Evolutionary conservation across 1,140 invertebrate genomes (phyloP), one percentile per base, ranked within the genome.

Genomic region (Nixonia krombeini): DNA sequence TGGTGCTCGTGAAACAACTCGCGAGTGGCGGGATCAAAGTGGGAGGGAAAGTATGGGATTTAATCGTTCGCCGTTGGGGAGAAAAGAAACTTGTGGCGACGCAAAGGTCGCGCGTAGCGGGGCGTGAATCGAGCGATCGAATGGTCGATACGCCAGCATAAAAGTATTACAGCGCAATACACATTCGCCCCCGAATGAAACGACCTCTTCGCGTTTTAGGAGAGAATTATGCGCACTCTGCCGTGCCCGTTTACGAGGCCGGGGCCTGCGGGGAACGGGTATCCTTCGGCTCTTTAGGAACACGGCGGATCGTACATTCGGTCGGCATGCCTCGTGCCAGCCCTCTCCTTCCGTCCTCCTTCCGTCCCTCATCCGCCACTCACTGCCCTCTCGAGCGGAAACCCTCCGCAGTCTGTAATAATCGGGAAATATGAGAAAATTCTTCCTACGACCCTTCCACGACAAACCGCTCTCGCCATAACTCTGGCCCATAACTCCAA

Each of bases 191-290:
- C 35, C 51, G 51, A 66, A 56, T 72, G 66, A 73, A 75, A 83
- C 77, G 77, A 81, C 72, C 78, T 74, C 76, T 78, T 82, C 56
- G 72, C 76, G 75, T 79, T 83, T 83, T 80, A 82, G 78, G 76
- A 68, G 74, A 72, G 73, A 81, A 83, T 82, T 80, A 81, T 80
- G 72, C 75, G 78, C 76, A 73, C 70, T 77, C 67, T 75, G 75
- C 75, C 72, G 70, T 76, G 77, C 81, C 74, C 79, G 75, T 82
- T 83, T 83, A 82, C 76, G 81, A 81, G 74, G 63, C 49, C 13
- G 63, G 37, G 72, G 61, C n/a, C n/a, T n/a, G n/a, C n/a, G n/a
- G n/a, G n/a, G n/a, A n/a, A n/a, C n/a, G 35, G 45, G 26, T 21
- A 61, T 72, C 53, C 44, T 72, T 42, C 42, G 47, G 17, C 56